Percentiles rank a stretch among this genome's conserved stretches.
Conservation (phyloP, 2,113 vertebrate species). For the Prionailurus bengalensis region DNA sequence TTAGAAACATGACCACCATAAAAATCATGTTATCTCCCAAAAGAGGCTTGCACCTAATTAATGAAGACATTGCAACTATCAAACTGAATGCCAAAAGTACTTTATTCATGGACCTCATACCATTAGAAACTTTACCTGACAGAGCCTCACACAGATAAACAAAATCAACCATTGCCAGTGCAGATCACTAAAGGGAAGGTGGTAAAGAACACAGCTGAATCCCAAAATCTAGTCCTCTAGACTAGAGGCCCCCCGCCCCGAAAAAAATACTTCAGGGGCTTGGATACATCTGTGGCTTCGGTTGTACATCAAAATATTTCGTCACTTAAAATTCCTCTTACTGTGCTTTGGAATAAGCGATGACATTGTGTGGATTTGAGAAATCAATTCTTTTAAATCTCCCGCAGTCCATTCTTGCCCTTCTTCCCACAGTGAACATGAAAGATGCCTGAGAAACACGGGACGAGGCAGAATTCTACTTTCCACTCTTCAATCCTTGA, state of each 20-base stretch:
- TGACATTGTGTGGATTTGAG: background rate
- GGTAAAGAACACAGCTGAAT: background rate
- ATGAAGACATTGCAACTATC: background rate
- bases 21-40: background rate
- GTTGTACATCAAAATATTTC: background rate
- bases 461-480: no score
- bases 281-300: background rate
- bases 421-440: background rate
- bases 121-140: background rate
- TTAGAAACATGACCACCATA: background rate
- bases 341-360: background rate
- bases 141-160: background rate
- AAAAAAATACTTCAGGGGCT: background rate
- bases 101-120: background rate
- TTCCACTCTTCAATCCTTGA: background rate
- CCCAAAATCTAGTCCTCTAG: background rate
- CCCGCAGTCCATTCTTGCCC: background rate
- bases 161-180: background rate
- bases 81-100: background rate
- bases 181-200: background rate
- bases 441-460: background rate
- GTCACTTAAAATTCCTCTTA: background rate
- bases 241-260: no score
- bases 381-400: background rate
- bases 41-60: background rate